Evolutionary conservation across 2,797 vertebrate genomes (phyloP), one percentile per base, ranked within the genome.

Genomic region (Pangasius djambal): DNA sequence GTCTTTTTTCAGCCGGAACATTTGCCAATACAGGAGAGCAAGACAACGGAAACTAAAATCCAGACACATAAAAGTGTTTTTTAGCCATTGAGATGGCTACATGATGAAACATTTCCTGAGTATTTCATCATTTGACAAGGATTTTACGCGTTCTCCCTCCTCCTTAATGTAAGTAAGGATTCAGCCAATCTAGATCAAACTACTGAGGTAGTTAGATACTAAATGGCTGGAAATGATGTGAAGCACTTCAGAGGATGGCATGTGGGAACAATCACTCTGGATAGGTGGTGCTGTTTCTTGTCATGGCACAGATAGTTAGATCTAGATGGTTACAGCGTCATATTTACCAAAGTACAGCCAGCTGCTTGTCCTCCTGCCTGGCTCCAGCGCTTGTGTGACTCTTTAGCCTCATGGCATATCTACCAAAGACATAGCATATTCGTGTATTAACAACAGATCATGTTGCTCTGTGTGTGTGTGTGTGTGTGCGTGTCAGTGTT

Each of bases 401-500:
- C 95, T 99, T 99, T 92, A 99, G 95, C 95, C 97, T 98, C 97
- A 99, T 97, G n/a, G 98, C 98, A 25, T 99, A 99, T 95, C 98
- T 99, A 91, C 87, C 91, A 92, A 91, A 93, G 87, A 94, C 92
- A 94, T 67, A 92, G 84, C 9, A 88, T 63, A 63, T 31, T n/a
- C 6, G 6, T 65, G 12, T 55, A 8, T 37, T 31, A 69, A n/a
- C 34, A 86, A 93, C 89, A 93, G 59, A 67, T 44, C 65, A 63
- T 37, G 37, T 37, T 37, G 37, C 37, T 37, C 9, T 72, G 78
- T 81, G 28, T 81, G 50, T 74, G 63, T 65, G 88, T 77, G 72
- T 48, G 20, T 72, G 18, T 48, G 72, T 28, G 48, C 9, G 48
- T 31, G 10, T 63, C 8, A 50, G 44, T 50, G 48, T 55, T 34